Conservation (phyloP, 2,888 invertebrate genomes). For the Ligdia adustata region DNA sequence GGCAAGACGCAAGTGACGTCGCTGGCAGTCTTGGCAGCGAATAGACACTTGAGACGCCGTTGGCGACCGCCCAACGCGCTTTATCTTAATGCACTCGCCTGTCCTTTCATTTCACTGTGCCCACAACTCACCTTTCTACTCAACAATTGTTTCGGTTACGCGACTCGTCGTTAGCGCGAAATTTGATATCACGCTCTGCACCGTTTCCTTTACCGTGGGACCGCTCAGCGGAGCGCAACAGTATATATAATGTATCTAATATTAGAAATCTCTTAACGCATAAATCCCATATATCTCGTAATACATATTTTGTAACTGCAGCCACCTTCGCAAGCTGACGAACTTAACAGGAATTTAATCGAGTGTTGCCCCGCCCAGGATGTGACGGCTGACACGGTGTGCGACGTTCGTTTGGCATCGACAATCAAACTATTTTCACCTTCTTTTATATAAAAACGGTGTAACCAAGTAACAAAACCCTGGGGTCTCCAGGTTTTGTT, state of each 20-base stretch:
- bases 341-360: conserved; percentile 75
- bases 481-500: too few species aligned
- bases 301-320: conserved; percentile 49
- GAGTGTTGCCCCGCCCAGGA: conserved; percentile 62
- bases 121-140: conserved; percentile 71
- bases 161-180: conserved; percentile 49
- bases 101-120: conserved; percentile 64
- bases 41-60: conserved; percentile 76
- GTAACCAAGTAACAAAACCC: too few species aligned
- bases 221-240: conserved; percentile 29
- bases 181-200: conserved; percentile 30
- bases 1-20: conserved; percentile 38
- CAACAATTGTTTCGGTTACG: conserved; percentile 61
- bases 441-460: conserved; percentile 61
- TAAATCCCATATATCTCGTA: conserved; percentile 52
- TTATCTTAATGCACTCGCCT: conserved; percentile 78
- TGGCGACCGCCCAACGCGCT: conserved; percentile 75
- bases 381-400: conserved; percentile 68
- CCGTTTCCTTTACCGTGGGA: conserved; percentile 26
- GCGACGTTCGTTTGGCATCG: conserved; percentile 51
- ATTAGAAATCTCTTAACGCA: conserved; percentile 52
- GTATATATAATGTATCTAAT: conserved; percentile 53
- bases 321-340: conserved; percentile 42
- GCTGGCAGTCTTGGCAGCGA: conserved; percentile 61
- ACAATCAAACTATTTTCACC: conserved; percentile 55